Evolutionary conservation across 2,113 vertebrate genomes (phyloP), one percentile per base, ranked within the genome.

Genomic region (Elephantulus edwardii): DNA sequence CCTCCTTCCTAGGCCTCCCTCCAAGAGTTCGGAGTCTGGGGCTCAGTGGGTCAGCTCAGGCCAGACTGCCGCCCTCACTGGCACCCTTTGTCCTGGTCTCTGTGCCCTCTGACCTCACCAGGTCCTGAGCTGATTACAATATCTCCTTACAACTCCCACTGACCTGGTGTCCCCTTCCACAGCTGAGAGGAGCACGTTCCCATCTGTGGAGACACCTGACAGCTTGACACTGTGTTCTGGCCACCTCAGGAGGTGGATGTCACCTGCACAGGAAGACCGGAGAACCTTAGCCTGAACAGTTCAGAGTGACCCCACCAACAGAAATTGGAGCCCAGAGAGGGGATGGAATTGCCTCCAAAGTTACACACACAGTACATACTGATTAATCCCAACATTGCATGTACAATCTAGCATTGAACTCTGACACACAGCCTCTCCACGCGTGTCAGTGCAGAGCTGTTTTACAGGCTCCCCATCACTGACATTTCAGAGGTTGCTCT

Each of bases 121-220:
- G 78, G 56, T 70, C 74, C 68, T 6, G 26, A 17, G 75, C 79
- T 82, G 78, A 93, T 93, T 83, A 86, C 68, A 94, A 86, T 88
- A 93, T 94, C 88, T 46, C 75, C 64, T 96, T 94, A 68, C 66
- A 0, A 76, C 42, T 48, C 85, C 1, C 5, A 83, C 12, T 71
- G 82, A 46, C 60, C 85, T 4, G n/a, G 90, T 96, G 76, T 93
- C 60, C 64, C 75, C 83, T 96, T 94, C 83, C 91, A 71, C 58
- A 76, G 24, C 81, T 56, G 48, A 54, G 40, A 90, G 71, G 58
- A 72, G 84, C 35, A 58, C 1, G 0, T 64, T 54, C 71, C n/a
- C 83, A 13, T 54, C 44, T 5, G 74, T 58, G 22, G 68, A 6
- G 38, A 52, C 46, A 12, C 52, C 64, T 28, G 54, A 38, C 82